phyloP scores from a whole-genome alignment of 2,797 vertebrate genomes.

The Cynodonichthys magdalenae region DNA sequence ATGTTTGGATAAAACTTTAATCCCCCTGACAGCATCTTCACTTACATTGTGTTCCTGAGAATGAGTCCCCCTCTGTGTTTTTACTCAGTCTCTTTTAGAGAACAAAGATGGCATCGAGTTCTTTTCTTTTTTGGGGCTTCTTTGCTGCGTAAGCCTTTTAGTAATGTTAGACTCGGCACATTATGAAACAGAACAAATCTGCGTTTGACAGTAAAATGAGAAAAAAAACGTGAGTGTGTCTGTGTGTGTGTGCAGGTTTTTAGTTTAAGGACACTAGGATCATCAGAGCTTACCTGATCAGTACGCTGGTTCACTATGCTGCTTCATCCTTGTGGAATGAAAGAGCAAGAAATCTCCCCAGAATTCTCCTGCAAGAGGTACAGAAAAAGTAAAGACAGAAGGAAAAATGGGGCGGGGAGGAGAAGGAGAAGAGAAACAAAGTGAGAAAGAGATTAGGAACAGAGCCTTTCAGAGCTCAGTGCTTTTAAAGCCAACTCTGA shows the following conservation, averaged over 20 bases:
- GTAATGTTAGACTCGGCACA: slow-evolving; percentile 8
- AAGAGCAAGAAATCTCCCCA: slow-evolving; percentile 76
- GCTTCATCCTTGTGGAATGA: slow-evolving; percentile 79
- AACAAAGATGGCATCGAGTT: slow-evolving; percentile 13
- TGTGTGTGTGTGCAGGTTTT: background rate
- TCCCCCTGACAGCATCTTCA: slow-evolving; percentile 50
- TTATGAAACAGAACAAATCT: slow-evolving; percentile 15
- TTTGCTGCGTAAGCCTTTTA: slow-evolving; percentile 33
- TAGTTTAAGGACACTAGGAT: slow-evolving; percentile 33
- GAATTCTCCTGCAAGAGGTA: slow-evolving; percentile 77
- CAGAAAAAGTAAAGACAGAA: slow-evolving; percentile 23
- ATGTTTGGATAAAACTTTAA: slow-evolving; percentile 73
- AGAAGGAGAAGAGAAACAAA: slow-evolving; percentile 33
- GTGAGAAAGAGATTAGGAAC: slow-evolving; percentile 56
- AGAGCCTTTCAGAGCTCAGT: slow-evolving; percentile 50
- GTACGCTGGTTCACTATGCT: slow-evolving; percentile 50
- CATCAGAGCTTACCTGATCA: slow-evolving; percentile 67
- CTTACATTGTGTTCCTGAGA: slow-evolving; percentile 40
- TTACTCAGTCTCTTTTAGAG: slow-evolving; percentile 6
- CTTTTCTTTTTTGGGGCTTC: slow-evolving; percentile 18
- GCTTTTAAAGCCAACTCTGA: slow-evolving; percentile 51
- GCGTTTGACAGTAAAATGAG: slow-evolving; percentile 12
- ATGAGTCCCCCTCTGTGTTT: slow-evolving; percentile 28
- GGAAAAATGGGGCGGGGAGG: slow-evolving; percentile 1
- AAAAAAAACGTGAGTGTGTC: background rate